Conservation (phyloP, 1,140 invertebrate genomes). For the Elysia chlorotica region DNA sequence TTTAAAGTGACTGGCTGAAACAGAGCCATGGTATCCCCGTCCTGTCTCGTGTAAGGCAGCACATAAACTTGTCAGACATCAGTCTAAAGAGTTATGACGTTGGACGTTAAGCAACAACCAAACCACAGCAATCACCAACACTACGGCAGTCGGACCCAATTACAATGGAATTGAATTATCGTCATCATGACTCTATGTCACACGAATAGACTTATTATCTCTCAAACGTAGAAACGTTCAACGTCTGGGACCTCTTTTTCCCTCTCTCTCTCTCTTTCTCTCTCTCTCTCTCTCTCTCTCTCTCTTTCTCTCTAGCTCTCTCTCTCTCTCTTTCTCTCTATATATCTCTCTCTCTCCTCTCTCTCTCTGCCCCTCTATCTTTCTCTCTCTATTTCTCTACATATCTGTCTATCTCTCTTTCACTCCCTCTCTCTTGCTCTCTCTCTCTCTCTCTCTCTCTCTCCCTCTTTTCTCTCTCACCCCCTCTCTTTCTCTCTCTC, state of each 20-base stretch:
- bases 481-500: background rate
- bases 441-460: background rate
- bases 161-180: background rate
- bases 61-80: no score
- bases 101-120: background rate
- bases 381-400: background rate
- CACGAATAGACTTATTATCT: background rate
- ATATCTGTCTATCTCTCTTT: background rate
- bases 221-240: no score
- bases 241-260: background rate
- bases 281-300: background rate
- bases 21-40: no score
- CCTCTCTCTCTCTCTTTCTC: constrained; percentile 11
- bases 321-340: background rate
- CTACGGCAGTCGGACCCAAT: background rate
- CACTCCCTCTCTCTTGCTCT: background rate
- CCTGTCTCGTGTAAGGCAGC: no score
- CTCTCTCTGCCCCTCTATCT: background rate
- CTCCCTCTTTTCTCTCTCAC: background rate
- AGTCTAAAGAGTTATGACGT: background rate
- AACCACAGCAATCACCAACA: background rate
- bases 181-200: background rate
- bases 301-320: background rate
- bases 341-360: background rate
- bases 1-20: no score